Evolutionary conservation across 2,113 vertebrate genomes (phyloP), one percentile per base, ranked within the genome.

Genomic region (Dicentrarchus labrax): DNA sequence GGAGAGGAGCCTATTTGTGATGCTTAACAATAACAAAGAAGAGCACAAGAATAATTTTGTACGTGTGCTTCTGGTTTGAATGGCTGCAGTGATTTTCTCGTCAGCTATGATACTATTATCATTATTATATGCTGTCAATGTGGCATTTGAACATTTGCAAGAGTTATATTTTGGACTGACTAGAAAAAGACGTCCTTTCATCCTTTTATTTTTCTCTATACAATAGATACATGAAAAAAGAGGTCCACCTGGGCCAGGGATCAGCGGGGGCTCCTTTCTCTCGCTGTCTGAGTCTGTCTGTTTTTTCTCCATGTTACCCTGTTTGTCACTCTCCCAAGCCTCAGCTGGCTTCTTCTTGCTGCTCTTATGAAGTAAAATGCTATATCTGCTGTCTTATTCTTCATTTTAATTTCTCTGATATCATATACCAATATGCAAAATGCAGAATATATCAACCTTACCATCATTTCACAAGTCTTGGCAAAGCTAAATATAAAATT

Each of bases 21-120:
- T 56, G 72, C 57, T 84, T 72, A 82, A 86, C 75, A 86, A 82
- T 62, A 12, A 69, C 83, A 75, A 78, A 82, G 81, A 78, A n/a
- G 36, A 77, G 59, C 53, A 43, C 56, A 75, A 17, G 48, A 50
- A 1, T 50, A 41, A 39, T 75, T 78, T 51, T 78, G 21, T 66
- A 5, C 62, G 45, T 60, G 47, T 60, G 60, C 24, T 24, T 36
- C 17, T 77, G 76, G 19, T 22, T 61, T 76, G 71, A 80, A 73
- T 66, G 72, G 21, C 71, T 48, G 13, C 56, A 67, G 65, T n/a
- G 4, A 74, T 65, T 80, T 71, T 78, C 43, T 83, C 47, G 43
- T 72, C 74, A 39, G 16, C 47, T 72, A 36, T 80, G 39, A 69
- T 68, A 86, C 71, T 57, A 71, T 73, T 80, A 64, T 73, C 76